Percentiles rank a stretch among this genome's conserved stretches.
These are phyloP conservation scores for Eulithis prunata DNA, from an alignment of 2,888 invertebrate genomes.

Conservation along the genomic window DNA sequence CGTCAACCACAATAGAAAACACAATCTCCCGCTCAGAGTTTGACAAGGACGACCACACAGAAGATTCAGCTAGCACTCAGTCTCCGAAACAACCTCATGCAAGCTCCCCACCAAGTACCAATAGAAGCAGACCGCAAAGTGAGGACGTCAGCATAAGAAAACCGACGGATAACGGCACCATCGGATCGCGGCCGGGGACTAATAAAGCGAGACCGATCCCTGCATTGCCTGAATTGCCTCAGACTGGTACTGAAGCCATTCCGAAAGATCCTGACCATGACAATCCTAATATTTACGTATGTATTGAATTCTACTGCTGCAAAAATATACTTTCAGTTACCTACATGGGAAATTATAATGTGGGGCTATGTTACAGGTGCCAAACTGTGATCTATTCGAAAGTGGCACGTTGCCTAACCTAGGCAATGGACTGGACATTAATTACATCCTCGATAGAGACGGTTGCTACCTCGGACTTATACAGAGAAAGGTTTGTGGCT, in stretches of 20 bases:
- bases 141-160: slow-evolving; percentile 55
- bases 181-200: slow-evolving; percentile 54
- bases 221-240: slow-evolving; percentile 54
- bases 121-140: slow-evolving; percentile 48
- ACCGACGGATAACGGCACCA: slow-evolving; percentile 48
- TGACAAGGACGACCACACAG: slow-evolving; percentile 52
- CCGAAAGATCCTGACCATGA: slow-evolving; percentile 77
- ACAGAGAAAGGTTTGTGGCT: slow-evolving; percentile 84
- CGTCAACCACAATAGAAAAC: slow-evolving; percentile 55
- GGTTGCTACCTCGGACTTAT: slow-evolving; percentile 88
- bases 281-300: slow-evolving; percentile 68
- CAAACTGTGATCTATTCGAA: slow-evolving; percentile 89
- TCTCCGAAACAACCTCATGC: slow-evolving; percentile 47
- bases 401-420: slow-evolving; percentile 82
- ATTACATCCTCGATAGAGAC: slow-evolving; percentile 79
- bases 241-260: slow-evolving; percentile 43
- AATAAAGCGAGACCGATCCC: slow-evolving; percentile 72
- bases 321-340: background rate
- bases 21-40: slow-evolving; percentile 54
- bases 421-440: slow-evolving; percentile 76
- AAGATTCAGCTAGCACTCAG: slow-evolving; percentile 40
- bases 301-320: slow-evolving; percentile 37
- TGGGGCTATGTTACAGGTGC: slow-evolving; percentile 79
- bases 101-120: slow-evolving; percentile 48
- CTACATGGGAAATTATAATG: background rate